Conservation (phyloP, 1,140 invertebrate genomes). For the Trypoxylus dichotomus region DNA sequence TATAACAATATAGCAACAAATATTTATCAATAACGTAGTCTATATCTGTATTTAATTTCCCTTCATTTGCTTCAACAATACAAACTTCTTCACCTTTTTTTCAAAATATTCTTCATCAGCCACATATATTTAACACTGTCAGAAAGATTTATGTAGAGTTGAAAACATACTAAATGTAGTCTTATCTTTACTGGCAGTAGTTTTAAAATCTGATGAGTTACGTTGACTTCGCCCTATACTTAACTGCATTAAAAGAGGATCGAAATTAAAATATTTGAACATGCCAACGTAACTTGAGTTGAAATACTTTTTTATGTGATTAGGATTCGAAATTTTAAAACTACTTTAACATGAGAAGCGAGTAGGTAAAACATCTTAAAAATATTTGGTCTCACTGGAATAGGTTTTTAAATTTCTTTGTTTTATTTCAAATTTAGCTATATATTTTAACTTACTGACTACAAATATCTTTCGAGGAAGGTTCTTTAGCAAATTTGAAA, state of each 20-base stretch:
- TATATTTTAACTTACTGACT: constrained; percentile 20
- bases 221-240: background rate
- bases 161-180: constrained; percentile 19
- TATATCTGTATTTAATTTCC: constrained; percentile 36
- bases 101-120: background rate
- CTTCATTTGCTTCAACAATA: background rate
- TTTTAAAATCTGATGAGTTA: constrained; percentile 28
- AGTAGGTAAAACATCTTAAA: constrained; percentile 39
- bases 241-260: background rate
- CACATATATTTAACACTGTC: background rate
- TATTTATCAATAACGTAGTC: constrained; percentile 32
- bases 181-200: constrained; percentile 29
- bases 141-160: background rate
- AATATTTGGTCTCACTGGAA: constrained; percentile 46
- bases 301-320: constrained; percentile 5
- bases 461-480: constrained; percentile 6
- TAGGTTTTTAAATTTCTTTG: constrained; percentile 17
- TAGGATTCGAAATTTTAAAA: constrained; percentile 22
- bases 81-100: background rate
- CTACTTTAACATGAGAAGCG: constrained; percentile 29
- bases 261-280: background rate
- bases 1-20: constrained; percentile 50
- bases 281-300: constrained; percentile 12
- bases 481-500: constrained; percentile 31
- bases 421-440: constrained; percentile 23